Percentiles rank a stretch among this genome's conserved stretches.
Evolutionary conservation across 2,797 vertebrate species (phyloP).

Genomic region (Salarias fasciatus): DNA sequence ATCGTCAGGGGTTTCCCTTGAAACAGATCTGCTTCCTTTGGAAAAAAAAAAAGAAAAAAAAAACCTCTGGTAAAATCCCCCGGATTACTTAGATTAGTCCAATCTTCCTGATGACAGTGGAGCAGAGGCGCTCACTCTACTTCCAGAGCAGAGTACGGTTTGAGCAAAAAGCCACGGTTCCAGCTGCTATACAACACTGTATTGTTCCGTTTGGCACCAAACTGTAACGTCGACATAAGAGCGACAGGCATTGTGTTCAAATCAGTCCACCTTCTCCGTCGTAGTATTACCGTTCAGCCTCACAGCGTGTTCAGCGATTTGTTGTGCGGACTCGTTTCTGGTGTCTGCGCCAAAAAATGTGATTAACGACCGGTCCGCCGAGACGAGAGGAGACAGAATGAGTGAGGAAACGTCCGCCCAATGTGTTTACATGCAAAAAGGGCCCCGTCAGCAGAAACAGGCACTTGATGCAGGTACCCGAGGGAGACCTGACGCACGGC

Average conservation of each 20-base stretch:
- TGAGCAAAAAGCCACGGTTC: constrained; percentile 48
- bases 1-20: constrained; percentile 58
- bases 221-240: no score
- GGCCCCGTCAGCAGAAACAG: constrained; percentile 62
- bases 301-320: constrained; percentile 19
- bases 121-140: constrained; percentile 49
- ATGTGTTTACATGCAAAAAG: constrained; percentile 27
- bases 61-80: background rate
- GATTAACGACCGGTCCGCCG: constrained; percentile 41
- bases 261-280: background rate
- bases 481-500: constrained; percentile 51
- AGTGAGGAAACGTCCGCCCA: constrained; percentile 36
- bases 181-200: constrained; percentile 24
- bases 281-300: constrained; percentile 1
- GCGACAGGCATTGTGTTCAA: no score
- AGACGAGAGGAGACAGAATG: constrained; percentile 28
- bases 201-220: constrained; percentile 11
- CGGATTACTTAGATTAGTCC: constrained; percentile 34
- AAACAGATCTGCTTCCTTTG: no score
- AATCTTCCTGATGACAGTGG: constrained; percentile 29
- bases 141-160: constrained; percentile 59
- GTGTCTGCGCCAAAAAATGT: constrained; percentile 38
- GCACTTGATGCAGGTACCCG: constrained; percentile 55
- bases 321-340: constrained; percentile 38
- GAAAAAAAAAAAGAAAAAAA: background rate